Evolutionary conservation across 2,888 invertebrate species (phyloP).

Genomic region (Apoderus coryli): DNA sequence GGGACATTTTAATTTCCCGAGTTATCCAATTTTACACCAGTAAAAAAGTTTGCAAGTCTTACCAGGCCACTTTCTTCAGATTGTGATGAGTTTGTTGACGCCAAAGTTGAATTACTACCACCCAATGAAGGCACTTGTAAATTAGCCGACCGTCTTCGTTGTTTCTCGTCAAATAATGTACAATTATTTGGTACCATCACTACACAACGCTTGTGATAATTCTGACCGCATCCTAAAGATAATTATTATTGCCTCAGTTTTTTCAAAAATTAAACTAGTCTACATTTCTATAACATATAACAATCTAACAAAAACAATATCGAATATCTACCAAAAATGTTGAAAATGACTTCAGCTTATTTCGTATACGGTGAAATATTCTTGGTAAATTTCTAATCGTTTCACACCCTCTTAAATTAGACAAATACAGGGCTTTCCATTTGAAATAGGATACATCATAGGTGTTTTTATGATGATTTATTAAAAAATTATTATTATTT

Average conservation of each 20-base stretch:
- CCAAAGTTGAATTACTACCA: constrained; percentile 50
- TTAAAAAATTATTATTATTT: too few species aligned
- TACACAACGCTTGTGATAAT: constrained; percentile 95
- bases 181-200: constrained; percentile 98
- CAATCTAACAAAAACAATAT: too few species aligned
- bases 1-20: constrained; percentile 4
- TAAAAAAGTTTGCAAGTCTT: constrained; percentile 41
- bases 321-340: too few species aligned
- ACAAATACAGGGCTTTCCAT: too few species aligned
- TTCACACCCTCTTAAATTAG: too few species aligned
- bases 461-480: too few species aligned
- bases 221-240: constrained; percentile 80
- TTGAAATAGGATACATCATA: too few species aligned
- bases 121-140: constrained; percentile 53
- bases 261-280: constrained; percentile 1
- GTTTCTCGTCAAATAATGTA: constrained; percentile 29
- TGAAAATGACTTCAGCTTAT: too few species aligned
- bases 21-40: constrained; percentile 27
- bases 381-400: too few species aligned
- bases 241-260: constrained; percentile 1
- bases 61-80: constrained; percentile 56
- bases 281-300: too few species aligned
- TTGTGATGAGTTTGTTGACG: constrained; percentile 39
- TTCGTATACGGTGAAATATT: too few species aligned
- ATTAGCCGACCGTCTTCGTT: constrained; percentile 34